Conservation (phyloP, 2,113 vertebrate genomes). For the Phylloscopus trochiloides region DNA sequence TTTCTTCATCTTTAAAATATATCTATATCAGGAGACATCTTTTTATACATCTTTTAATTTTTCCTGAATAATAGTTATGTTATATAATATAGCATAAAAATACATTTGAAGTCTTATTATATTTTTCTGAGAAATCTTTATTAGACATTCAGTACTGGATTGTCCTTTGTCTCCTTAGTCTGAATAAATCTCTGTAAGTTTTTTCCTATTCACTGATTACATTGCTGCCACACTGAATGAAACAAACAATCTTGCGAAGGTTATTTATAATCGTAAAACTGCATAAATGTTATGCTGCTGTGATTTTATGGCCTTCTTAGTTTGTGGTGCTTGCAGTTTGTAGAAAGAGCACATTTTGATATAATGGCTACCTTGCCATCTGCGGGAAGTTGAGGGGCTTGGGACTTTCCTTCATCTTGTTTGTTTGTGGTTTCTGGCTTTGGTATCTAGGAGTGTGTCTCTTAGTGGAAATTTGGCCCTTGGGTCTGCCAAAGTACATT, state of each 20-base stretch:
- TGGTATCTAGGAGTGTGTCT: not conserved
- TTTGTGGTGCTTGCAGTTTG: not conserved
- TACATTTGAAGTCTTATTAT: not conserved
- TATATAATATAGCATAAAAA: not conserved
- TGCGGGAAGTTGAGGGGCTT: not conserved
- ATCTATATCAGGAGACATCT: not conserved
- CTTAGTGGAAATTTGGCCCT: not conserved
- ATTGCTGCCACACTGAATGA: not conserved
- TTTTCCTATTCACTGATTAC: not conserved
- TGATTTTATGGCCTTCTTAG: not conserved
- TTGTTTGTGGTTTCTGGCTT: not conserved
- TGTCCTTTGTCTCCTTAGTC: not conserved
- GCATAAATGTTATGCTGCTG: not conserved
- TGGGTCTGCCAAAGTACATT: not conserved
- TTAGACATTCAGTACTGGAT: not conserved
- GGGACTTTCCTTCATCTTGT: not conserved
- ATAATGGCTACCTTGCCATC: not conserved
- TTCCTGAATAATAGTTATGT: not conserved
- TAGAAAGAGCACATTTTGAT: not conserved
- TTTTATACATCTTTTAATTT: not conserved
- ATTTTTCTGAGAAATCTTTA: not conserved
- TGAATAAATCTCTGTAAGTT: not conserved
- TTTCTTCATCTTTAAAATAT: not conserved
- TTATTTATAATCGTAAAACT: constrained; percentile 19
- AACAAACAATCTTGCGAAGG: not conserved